Evolutionary conservation across 2,797 vertebrate genomes (phyloP), one percentile per base, ranked within the genome.

Genomic region (Zalophus californianus): DNA sequence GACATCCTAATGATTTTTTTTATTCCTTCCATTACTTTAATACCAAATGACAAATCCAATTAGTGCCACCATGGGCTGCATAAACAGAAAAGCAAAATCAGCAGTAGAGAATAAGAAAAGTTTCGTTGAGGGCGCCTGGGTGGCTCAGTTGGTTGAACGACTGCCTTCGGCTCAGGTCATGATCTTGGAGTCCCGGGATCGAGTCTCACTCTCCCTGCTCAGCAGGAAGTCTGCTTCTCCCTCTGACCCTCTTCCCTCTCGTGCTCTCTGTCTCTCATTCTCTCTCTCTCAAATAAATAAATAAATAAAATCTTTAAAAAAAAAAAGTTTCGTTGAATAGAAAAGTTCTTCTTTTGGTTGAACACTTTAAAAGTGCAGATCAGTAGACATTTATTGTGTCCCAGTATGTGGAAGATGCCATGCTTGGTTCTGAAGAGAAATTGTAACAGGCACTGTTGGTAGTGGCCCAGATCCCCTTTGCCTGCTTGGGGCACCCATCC

Each of bases 41-140:
- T 60, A 41, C 1, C 12, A 86, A 90, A 68, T 86, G 85, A 86
- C 14, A 93, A 93, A 82, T 60, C 50, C n/a, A 82, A 12, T 68
- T 52, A 60, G n/a, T 82, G 16, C 7, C 4, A 41, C 5, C 7
- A 16, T 41, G 73, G 9, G 27, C 58, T 27, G 29, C 7, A 32
- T 32, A 56, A 90, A 3, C 21, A 27, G 32, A 82, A 86, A 11
- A 82, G 27, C 80, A 70, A 93, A 82, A 60, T 73, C 32, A 93
- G 52, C 18, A 29, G 29, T 7, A 44, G 2, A 3, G 25, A 21
- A 35, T 50, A 23, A 78, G 35, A 91, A 41, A 66, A 20, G 20
- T 72, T 29, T 5, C 25, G 75, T 6, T 38, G 48, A 60, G 35
- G 35, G 35, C 35, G 35, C 35, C 35, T 35, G 35, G 35, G 35